Evolutionary conservation across 2,797 vertebrate genomes (phyloP), one percentile per base, ranked within the genome.

Genomic region (Micromesistius poutassou): DNA sequence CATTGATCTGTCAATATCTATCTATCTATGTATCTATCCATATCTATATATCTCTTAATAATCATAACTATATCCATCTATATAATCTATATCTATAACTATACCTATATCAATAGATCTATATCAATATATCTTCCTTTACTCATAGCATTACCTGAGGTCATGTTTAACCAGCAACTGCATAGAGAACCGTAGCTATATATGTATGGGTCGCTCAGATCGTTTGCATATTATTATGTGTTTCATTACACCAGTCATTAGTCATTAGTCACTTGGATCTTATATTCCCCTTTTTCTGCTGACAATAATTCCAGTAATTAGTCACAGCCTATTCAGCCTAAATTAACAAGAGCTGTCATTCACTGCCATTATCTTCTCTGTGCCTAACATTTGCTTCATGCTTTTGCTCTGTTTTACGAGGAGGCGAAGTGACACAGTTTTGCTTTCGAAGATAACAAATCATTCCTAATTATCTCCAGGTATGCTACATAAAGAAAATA

Each of bases 401-500:
- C n/a, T n/a, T n/a, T n/a, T n/a, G n/a, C 55, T n/a, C 55, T 62
- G 55, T 62, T 62, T 62, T 22, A 16, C 10, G 68, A 30, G 68
- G 68, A 16, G 68, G 22, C 35, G 46, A 81, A 83, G 81, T 36
- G 81, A 82, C 84, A 82, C 79, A 75, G 74, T 77, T 81, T 77
- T 76, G 80, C 87, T 90, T 86, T 81, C 74, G 82, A 83, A 79
- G 89, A 90, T 88, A 89, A 93, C 93, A 93, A 94, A 94, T 94
- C 92, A 94, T 92, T 93, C 87, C 88, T 91, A 93, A 93, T 93
- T 93, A 94, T 93, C 88, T 91, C 92, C 90, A 82, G 25, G 84
- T 74, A 72, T 89, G 91, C 90, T 93, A 93, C 90, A 93, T 90
- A 92, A 86, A 92, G 77, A 86, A 90, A 92, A 91, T 92, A 91